Evolutionary conservation across 2,888 invertebrate genomes (phyloP), one percentile per base, ranked within the genome.

Genomic region (Itoplectis maculator): DNA sequence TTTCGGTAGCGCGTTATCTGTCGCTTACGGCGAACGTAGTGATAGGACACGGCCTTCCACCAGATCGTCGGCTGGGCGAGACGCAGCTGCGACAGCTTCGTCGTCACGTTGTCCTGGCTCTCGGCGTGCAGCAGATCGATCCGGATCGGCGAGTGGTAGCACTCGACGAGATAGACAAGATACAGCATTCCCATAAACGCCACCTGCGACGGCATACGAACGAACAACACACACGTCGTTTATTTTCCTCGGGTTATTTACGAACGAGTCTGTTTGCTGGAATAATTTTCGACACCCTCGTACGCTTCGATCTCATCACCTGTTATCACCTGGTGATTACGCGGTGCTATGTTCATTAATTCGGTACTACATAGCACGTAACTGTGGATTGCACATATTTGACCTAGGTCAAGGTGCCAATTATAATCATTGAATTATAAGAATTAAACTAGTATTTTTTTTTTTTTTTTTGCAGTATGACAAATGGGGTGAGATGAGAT

Each of bases 41-140:
- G 97, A 92, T 97, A 97, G 92, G 96, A 97, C 79, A 96, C 95
- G 59, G 97, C 97, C 90, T 97, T 97, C 97, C 97, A 97, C 97
- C 97, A 97, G 61, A 97, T 96, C 76, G 97, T 94, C 0, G 97
- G 97, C 81, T 95, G 94, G 0, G 97, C 96, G 49, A 94, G 94
- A 86, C 95, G 94, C 94, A 97, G 94, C 78, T 95, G 94, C 65
- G 95, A 94, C 4, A 96, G 94, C 89, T 95, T 94, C 40, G 95
- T 94, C 84, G 95, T 94, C 47, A 96, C 96, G 8, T 95, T 94
- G 11, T 95, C 94, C 9, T 96, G 95, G 85, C 96, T 95, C 75
- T 95, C 95, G 7, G 95, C 91, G 87, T 95, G 93, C 2, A 95
- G 94, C 69, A 96, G 94, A 91, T 96, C 96, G 81, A 96, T 95